Conservation (phyloP, 2,113 vertebrate genomes). For the Lucifuga dentata region DNA sequence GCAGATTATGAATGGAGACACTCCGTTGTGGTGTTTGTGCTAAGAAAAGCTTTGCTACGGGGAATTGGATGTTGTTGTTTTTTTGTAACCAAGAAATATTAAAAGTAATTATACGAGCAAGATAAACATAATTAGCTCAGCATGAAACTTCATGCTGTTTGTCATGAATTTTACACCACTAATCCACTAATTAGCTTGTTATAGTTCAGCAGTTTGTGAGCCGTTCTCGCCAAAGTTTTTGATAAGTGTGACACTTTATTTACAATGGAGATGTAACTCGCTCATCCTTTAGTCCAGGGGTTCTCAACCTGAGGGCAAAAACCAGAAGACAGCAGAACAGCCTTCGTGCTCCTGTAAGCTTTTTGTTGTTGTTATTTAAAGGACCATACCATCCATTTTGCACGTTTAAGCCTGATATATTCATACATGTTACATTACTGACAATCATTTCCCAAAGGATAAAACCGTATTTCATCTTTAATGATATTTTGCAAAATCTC, state of each 20-base stretch:
- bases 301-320: too few species aligned
- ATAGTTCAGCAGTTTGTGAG: slow-evolving; percentile 51
- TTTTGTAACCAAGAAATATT: slow-evolving; percentile 52
- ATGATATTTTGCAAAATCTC: too few species aligned
- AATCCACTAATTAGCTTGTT: slow-evolving; percentile 54
- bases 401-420: too few species aligned
- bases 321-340: too few species aligned
- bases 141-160: slow-evolving; percentile 36
- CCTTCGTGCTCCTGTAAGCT: too few species aligned
- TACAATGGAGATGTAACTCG: slow-evolving; percentile 10
- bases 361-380: too few species aligned
- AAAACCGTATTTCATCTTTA: too few species aligned
- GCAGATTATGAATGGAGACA: slow-evolving; percentile 44
- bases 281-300: neutral
- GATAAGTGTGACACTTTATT: slow-evolving; percentile 11
- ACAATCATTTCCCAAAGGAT: too few species aligned
- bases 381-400: too few species aligned
- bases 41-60: slow-evolving; percentile 44
- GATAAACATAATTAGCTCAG: slow-evolving; percentile 71
- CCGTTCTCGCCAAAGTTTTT: slow-evolving; percentile 13
- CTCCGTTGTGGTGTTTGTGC: slow-evolving; percentile 33
- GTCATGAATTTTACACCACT: slow-evolving; percentile 23
- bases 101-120: slow-evolving; percentile 69
- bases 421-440: too few species aligned
- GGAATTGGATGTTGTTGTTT: slow-evolving; percentile 29